Conservation (phyloP, 2,797 vertebrate species). For the Todus mexicanus region DNA sequence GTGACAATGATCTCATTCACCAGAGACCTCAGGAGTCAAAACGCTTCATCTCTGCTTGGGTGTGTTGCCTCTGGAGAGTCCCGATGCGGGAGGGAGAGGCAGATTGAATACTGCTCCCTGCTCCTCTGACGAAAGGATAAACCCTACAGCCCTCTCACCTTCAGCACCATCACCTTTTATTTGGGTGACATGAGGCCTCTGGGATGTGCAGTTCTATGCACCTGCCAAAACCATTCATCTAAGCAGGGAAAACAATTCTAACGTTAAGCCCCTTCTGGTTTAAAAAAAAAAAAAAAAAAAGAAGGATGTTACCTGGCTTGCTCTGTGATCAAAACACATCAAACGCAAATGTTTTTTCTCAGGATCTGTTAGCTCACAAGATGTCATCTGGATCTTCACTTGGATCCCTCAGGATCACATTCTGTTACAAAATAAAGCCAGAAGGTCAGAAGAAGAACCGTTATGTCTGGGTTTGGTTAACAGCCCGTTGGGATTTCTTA, state of each 20-base stretch:
- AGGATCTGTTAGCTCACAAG: slow-evolving; percentile 44
- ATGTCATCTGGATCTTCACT: slow-evolving; percentile 34
- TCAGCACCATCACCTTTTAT: background rate
- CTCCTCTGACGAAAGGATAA: background rate
- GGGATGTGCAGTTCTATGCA: background rate
- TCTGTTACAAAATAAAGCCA: background rate
- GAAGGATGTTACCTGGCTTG: slow-evolving; percentile 58
- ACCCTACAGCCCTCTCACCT: background rate
- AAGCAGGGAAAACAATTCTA: background rate
- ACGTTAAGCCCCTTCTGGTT: background rate
- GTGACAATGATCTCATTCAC: background rate
- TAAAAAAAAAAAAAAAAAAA: background rate
- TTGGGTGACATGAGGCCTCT: background rate
- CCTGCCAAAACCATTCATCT: background rate
- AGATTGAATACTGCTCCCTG: background rate
- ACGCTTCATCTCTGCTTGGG: background rate
- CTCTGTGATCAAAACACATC: slow-evolving; percentile 51
- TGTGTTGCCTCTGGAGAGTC: background rate
- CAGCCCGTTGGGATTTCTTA: background rate
- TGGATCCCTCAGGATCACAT: slow-evolving; percentile 65
- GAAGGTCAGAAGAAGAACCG: background rate
- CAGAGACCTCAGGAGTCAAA: background rate
- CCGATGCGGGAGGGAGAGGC: background rate
- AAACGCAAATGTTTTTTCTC: slow-evolving; percentile 67
- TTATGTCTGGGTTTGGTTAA: background rate